Evolutionary conservation across 2,888 invertebrate species (phyloP).

Genomic region (Agonopterix heracliana): DNA sequence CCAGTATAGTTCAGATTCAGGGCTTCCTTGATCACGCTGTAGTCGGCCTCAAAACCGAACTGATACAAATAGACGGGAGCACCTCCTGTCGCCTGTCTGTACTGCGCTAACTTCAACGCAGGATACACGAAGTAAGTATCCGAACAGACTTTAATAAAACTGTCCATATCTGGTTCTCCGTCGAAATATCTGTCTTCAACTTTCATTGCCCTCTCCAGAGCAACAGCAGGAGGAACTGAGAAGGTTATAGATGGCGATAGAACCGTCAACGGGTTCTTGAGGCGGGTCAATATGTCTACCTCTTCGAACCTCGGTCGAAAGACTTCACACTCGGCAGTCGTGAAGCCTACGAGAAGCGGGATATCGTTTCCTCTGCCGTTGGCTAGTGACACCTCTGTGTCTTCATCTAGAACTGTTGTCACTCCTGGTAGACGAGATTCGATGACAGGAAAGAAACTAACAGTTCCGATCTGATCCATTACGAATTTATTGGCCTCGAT

Average conservation of each 20-base stretch:
- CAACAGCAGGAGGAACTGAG: slow-evolving; percentile 18
- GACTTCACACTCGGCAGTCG: slow-evolving; percentile 48
- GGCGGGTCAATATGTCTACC: slow-evolving; percentile 32
- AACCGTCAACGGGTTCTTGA: slow-evolving; percentile 31
- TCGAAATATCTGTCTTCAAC: slow-evolving; percentile 38
- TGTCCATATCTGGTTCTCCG: neutral
- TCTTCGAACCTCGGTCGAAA: slow-evolving; percentile 43
- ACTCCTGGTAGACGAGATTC: slow-evolving; percentile 46
- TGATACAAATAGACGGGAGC: slow-evolving; percentile 39
- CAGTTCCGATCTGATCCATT: slow-evolving; percentile 38
- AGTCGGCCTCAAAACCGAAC: slow-evolving; percentile 46
- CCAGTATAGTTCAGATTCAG: neutral
- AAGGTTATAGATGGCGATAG: slow-evolving; percentile 36
- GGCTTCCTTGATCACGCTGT: neutral
- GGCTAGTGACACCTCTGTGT: slow-evolving; percentile 44
- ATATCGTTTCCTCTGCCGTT: slow-evolving; percentile 44
- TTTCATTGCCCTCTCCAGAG: slow-evolving; percentile 25
- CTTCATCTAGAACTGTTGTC: slow-evolving; percentile 45
- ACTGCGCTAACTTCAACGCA: neutral
- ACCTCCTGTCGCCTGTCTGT: neutral
- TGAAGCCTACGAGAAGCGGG: slow-evolving; percentile 54
- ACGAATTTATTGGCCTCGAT: slow-evolving; percentile 38
- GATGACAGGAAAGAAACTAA: slow-evolving; percentile 50
- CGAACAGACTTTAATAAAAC: neutral
- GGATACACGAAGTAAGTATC: neutral